A percentile compares a stretch with the other conserved stretches of the same genome.
Conservation (phyloP, 53 echinoderm and acorn worm genomes). For the Paracentrotus lividus region DNA sequence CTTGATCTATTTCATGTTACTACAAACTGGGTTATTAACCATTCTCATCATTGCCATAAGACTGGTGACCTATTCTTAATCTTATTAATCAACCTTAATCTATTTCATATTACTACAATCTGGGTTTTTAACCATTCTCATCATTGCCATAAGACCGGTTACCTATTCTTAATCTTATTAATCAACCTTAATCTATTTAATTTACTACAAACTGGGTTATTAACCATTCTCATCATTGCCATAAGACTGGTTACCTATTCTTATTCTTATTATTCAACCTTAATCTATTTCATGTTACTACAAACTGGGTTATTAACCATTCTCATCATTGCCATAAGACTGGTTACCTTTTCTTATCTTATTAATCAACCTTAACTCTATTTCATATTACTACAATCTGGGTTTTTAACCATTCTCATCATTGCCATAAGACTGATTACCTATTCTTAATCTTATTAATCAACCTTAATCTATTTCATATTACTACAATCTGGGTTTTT, state of each 20-base stretch:
- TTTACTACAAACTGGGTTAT: background rate
- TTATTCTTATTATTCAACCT: background rate
- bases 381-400: background rate
- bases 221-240: background rate
- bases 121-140: background rate
- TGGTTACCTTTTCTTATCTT: background rate
- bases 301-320: constrained; percentile 4
- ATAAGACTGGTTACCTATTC: constrained; percentile 4
- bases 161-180: constrained; percentile 23
- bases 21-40: constrained; percentile 35
- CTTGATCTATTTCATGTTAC: background rate
- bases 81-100: background rate
- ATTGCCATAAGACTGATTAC: constrained; percentile 45
- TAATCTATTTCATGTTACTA: background rate
- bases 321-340: background rate
- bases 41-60: background rate
- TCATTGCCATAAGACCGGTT: constrained; percentile 15
- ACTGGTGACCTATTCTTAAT: background rate
- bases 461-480: background rate
- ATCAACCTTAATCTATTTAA: background rate
- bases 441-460: constrained; percentile 12
- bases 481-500: background rate
- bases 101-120: background rate
- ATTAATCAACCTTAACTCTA: background rate
- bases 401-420: background rate